Percentiles rank a stretch among this genome's conserved stretches.
Conservation (phyloP, 2,888 invertebrate species). For the Chaitophorus viminalis region DNA sequence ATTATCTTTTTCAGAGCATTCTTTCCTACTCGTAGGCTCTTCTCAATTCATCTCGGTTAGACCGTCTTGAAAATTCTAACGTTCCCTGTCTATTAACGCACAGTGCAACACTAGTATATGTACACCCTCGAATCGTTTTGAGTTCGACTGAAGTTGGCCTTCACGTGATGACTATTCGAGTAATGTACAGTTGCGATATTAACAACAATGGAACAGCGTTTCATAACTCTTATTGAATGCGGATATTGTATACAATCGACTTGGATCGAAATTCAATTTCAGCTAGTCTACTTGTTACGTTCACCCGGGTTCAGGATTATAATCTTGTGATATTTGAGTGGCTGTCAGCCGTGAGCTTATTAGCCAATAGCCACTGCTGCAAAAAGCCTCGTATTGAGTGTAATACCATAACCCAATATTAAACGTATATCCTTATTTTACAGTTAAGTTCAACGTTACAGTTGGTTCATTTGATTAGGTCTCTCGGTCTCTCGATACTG, state of each 20-base stretch:
- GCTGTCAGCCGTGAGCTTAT: not conserved
- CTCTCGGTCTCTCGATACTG: too few relatives aligned
- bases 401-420: too few relatives aligned
- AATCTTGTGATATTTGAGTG: not conserved
- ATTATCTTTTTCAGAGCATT: slow-evolving; percentile 4
- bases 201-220: too few relatives aligned
- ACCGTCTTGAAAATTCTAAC: not conserved
- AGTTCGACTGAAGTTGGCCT: not conserved
- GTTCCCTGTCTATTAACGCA: not conserved
- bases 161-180: not conserved
- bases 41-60: not conserved
- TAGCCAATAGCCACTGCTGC: too few relatives aligned
- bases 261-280: not conserved
- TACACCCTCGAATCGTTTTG: not conserved
- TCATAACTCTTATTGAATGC: too few relatives aligned
- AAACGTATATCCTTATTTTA: too few relatives aligned
- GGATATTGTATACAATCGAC: too few relatives aligned
- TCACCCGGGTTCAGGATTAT: not conserved
- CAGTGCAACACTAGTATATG: not conserved
- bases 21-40: not conserved
- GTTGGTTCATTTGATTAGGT: too few relatives aligned
- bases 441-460: too few relatives aligned
- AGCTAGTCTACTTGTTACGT: not conserved
- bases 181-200: not conserved
- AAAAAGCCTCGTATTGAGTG: too few relatives aligned